phyloP scores from a whole-genome alignment of 2,888 invertebrate genomes.

The Mythimna impura region DNA sequence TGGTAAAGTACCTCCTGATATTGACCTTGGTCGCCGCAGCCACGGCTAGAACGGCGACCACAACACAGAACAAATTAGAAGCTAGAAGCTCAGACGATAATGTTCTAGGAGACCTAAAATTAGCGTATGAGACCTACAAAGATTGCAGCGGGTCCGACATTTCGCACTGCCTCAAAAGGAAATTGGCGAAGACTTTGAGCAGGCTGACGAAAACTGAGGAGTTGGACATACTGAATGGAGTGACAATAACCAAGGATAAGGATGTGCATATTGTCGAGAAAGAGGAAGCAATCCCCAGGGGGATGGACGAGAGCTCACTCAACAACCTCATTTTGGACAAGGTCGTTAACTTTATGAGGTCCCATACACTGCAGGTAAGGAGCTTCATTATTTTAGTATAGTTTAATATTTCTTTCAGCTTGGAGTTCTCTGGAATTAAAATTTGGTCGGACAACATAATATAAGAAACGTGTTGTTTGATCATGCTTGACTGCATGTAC shows the following conservation, averaged over 20 bases:
- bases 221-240: conserved; percentile 93
- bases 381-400: not conserved
- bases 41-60: conserved; percentile 88
- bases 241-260: conserved; percentile 93
- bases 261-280: conserved; percentile 90
- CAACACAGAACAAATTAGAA: conserved; percentile 86
- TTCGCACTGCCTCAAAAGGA: conserved; percentile 94
- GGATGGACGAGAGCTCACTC: conserved; percentile 93
- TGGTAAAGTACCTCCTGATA: conserved; percentile 91
- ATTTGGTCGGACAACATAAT: not conserved
- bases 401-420: not conserved
- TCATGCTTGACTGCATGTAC: not conserved
- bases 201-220: conserved; percentile 93
- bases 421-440: not conserved
- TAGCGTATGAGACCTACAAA: conserved; percentile 95
- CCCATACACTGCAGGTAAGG: conserved; percentile 94
- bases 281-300: conserved; percentile 93
- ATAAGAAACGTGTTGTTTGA: not conserved
- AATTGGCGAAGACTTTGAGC: conserved; percentile 94
- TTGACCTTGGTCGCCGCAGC: conserved; percentile 89
- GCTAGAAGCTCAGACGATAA: conserved; percentile 85
- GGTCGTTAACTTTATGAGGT: conserved; percentile 93
- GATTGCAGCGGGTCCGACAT: conserved; percentile 94
- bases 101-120: conserved; percentile 92
- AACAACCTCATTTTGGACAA: conserved; percentile 94